Evolutionary conservation across 2,888 invertebrate species (phyloP).

Genomic region (Allolobophora icterica): DNA sequence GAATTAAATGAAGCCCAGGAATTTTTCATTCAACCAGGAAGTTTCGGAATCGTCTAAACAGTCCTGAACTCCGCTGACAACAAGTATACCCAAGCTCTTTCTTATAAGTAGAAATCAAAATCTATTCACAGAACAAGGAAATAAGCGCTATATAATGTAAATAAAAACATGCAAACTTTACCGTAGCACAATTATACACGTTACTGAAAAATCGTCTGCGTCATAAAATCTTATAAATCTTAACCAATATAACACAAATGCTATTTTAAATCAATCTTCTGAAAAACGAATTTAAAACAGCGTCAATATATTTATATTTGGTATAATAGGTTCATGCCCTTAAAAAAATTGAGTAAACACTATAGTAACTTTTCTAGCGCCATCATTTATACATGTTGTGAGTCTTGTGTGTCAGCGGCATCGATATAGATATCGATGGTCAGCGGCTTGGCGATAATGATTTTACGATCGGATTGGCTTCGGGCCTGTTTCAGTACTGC

Average conservation of each 20-base stretch:
- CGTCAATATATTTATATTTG: too few relatives aligned
- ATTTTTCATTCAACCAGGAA: conserved; percentile 14
- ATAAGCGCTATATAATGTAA: neutral
- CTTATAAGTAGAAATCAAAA: neutral
- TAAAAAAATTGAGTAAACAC: neutral
- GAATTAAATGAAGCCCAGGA: too few relatives aligned
- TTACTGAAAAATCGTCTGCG: neutral
- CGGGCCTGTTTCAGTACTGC: too few relatives aligned
- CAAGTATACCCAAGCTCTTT: neutral
- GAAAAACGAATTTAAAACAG: neutral
- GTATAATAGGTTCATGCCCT: too few relatives aligned
- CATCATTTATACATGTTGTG: neutral
- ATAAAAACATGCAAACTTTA: neutral
- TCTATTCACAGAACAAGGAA: neutral
- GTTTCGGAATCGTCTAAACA: neutral
- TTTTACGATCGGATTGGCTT: too few relatives aligned
- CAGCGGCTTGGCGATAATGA: too few relatives aligned
- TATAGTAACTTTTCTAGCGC: neutral
- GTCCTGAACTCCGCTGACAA: neutral
- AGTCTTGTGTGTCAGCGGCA: neutral
- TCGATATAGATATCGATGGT: too few relatives aligned
- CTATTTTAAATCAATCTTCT: neutral
- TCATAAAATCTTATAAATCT: neutral
- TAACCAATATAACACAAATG: neutral
- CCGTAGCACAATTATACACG: neutral